Base-by-base conservation (phyloP, 2,113 vertebrate species). In the Plestiodon gilberti region DNA sequence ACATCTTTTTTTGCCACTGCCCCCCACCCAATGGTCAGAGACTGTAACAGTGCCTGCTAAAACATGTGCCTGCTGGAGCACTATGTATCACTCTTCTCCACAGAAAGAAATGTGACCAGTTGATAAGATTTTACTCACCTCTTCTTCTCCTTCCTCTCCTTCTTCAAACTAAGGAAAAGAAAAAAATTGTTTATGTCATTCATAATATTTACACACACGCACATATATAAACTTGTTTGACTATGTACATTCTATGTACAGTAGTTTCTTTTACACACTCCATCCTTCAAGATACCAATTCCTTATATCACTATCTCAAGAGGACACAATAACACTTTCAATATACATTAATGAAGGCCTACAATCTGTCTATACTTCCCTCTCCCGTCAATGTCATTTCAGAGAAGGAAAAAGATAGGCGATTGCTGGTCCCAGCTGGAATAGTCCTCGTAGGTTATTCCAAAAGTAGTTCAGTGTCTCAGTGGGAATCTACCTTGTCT, bases 91-190 rank as follows among this genome's bases (percentile, higher is more conserved):
- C 11, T 10, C 62, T 75, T 5, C 86, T 76, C 57, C 81, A 33
- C 28, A 78, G 79, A 1, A 14, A n/a, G 55, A 77, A 62, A 73
- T 76, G 23, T 55, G 48, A 2, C 2, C 9, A 30, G 33, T 38
- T 78, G 20, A 30, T 38, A 38, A 75, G 83, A 84, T 11, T 70
- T 61, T 86, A 90, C 97, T 93, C 91, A 99, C 99, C 98, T 99
- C 99, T 94, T 99, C 99, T 92, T 99, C 98, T 88, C 98, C 98
- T 95, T 99, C 99, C 91, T 99, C 99, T 35, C 98, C 96, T 93
- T 99, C 99, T 95, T 99, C 99, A 97, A 98, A 99, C 99, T 99
- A 96, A 64, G 64, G 30, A 38, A 86, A 95, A 92, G 78, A 93
- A 91, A 93, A 91, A 92, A 48, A 0, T 13, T 1, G 35, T 89